These are phyloP conservation scores for Telmatochromis sp. DNA, from an alignment of 2,113 vertebrate genomes.

Conservation along the genomic window DNA sequence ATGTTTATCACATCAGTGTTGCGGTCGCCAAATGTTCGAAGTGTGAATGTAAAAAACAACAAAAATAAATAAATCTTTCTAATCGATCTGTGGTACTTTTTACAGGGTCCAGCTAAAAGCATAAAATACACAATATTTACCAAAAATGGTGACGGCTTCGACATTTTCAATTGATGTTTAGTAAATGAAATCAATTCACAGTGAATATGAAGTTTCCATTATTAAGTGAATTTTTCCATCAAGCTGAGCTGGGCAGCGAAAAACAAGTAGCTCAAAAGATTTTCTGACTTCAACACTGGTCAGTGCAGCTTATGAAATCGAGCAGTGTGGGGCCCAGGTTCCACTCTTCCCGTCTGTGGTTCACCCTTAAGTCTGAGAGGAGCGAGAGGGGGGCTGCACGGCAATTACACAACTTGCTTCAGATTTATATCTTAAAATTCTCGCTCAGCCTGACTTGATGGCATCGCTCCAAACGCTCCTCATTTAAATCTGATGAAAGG, in stretches of 20 bases:
- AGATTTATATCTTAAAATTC: slow-evolving; percentile 41
- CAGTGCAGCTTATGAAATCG: slow-evolving; percentile 41
- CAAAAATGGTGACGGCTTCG: background rate
- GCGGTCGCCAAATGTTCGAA: background rate
- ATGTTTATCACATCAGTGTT: background rate
- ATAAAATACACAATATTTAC: background rate
- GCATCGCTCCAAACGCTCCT: slow-evolving; percentile 1
- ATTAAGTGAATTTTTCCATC: slow-evolving; percentile 37
- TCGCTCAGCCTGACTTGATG: slow-evolving; percentile 50
- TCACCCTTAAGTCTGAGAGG: slow-evolving; percentile 41
- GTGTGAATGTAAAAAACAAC: background rate
- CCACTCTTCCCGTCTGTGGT: slow-evolving; percentile 50
- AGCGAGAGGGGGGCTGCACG: background rate
- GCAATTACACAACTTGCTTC: slow-evolving; percentile 66
- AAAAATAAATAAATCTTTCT: background rate
- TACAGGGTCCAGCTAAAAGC: background rate
- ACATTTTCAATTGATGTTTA: background rate
- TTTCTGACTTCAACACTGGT: slow-evolving; percentile 34
- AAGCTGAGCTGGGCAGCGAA: slow-evolving; percentile 28
- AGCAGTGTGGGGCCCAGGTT: slow-evolving; percentile 52
- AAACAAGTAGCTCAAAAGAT: slow-evolving; percentile 41
- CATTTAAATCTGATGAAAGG: slow-evolving; percentile 12
- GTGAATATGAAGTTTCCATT: slow-evolving; percentile 19
- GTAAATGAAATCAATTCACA: background rate
- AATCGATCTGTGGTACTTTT: background rate